Evolutionary conservation across 2,113 vertebrate genomes (phyloP).

Genomic region (Cichladusa arquata): DNA sequence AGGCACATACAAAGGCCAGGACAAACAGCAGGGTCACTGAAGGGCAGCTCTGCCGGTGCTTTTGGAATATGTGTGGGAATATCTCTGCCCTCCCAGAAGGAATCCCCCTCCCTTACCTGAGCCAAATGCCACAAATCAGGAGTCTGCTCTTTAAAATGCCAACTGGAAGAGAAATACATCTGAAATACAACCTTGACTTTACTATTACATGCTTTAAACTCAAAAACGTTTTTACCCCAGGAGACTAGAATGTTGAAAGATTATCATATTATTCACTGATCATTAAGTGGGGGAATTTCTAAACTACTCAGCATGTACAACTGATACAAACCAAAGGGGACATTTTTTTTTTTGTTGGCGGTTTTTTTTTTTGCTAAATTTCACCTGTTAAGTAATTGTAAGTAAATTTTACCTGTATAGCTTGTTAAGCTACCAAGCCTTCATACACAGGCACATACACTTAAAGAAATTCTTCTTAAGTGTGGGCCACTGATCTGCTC

Average conservation of each 20-base stretch:
- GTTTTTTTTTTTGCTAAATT: neutral
- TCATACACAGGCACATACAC: neutral
- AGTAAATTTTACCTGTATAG: too few species aligned
- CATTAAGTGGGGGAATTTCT: neutral
- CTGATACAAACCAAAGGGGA: neutral
- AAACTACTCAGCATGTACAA: neutral
- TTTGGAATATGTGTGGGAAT: accelerated
- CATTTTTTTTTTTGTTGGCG: accelerated
- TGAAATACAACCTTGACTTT: neutral
- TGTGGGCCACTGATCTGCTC: neutral
- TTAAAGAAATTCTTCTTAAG: neutral
- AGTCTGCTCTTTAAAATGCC: neutral
- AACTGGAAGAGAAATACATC: neutral
- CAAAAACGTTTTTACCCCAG: neutral
- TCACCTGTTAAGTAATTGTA: neutral
- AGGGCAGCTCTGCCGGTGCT: neutral
- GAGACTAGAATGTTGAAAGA: neutral
- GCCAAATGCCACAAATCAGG: neutral
- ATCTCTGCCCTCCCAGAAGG: neutral
- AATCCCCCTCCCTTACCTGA: neutral
- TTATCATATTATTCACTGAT: neutral
- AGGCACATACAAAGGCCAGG: neutral
- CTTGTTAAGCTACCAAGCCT: neutral
- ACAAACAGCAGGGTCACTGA: neutral
- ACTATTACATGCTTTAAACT: neutral